Percentiles rank a stretch among this genome's conserved stretches.
These are phyloP conservation scores for Drosophila biarmipes DNA, from an alignment of 1,140 invertebrate species.

Conservation along the genomic window DNA sequence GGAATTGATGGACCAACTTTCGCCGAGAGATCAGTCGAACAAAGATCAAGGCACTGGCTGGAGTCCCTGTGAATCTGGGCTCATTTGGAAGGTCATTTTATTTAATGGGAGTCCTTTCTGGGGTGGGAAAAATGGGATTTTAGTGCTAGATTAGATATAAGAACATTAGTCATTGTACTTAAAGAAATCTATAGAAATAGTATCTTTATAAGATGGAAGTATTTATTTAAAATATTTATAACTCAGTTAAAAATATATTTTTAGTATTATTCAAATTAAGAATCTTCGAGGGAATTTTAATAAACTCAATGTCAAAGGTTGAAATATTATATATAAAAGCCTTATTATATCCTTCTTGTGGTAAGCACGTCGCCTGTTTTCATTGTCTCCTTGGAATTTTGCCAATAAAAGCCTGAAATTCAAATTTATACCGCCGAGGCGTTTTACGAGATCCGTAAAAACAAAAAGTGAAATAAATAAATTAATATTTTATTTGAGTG, in stretches of 20 bases:
- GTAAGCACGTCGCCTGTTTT: background rate
- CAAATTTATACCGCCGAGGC: slow-evolving; percentile 57
- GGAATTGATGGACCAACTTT: slow-evolving; percentile 36
- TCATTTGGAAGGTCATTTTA: slow-evolving; percentile 1
- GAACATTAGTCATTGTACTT: no score
- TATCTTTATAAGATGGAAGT: no score
- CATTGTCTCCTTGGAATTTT: background rate
- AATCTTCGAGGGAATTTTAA: no score
- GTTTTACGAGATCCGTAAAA: slow-evolving; percentile 59
- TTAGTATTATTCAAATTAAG: no score
- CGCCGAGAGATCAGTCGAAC: slow-evolving; percentile 13
- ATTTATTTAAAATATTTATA: no score
- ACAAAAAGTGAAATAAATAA: slow-evolving; percentile 55
- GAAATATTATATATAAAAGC: no score
- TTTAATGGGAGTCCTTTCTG: background rate
- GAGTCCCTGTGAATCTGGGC: slow-evolving; percentile 1
- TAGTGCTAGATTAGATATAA: no score
- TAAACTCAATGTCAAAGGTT: no score
- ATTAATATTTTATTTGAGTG: slow-evolving; percentile 73
- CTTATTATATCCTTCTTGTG: no score
- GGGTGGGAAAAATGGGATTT: background rate
- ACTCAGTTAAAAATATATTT: no score
- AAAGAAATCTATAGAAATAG: no score
- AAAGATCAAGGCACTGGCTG: slow-evolving; percentile 11
- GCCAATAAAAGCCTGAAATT: slow-evolving; percentile 48